These are phyloP conservation scores for Fragum fragum DNA, from an alignment of 2,888 invertebrate species.

Conservation along the genomic window DNA sequence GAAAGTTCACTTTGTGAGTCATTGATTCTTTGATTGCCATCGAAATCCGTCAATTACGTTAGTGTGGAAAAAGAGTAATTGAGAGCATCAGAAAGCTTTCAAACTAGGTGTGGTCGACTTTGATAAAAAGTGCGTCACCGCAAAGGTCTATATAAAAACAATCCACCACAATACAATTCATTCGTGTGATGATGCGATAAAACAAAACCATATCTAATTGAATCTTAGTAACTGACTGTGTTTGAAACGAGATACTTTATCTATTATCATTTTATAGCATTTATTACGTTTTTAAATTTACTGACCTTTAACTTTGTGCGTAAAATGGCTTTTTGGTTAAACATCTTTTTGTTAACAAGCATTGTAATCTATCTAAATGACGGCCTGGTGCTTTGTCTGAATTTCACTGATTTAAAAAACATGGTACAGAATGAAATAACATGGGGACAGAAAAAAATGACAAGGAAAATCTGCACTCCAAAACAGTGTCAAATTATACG, in stretches of 20 bases:
- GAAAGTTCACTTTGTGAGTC: no score
- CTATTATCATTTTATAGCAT: no score
- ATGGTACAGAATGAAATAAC: neutral
- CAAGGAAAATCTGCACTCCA: neutral
- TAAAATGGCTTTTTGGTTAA: neutral
- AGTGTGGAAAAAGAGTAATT: no score
- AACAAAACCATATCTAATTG: no score
- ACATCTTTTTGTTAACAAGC: neutral
- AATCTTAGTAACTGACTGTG: no score
- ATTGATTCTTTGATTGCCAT: no score
- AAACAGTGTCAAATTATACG: constrained; percentile 5
- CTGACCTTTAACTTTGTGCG: no score
- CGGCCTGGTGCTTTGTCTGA: neutral
- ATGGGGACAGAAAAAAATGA: neutral
- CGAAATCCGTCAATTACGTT: no score
- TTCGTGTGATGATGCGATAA: neutral
- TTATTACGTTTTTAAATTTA: no score
- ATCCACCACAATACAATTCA: neutral
- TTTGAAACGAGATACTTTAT: no score
- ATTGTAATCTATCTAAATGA: neutral
- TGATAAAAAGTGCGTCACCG: neutral
- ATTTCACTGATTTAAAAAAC: constrained; percentile 9
- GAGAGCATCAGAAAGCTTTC: no score
- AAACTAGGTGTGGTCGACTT: neutral
- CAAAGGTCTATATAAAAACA: neutral